Evolutionary conservation across 2,888 invertebrate genomes (phyloP).

Genomic region (Amphipyra tragopoginis): DNA sequence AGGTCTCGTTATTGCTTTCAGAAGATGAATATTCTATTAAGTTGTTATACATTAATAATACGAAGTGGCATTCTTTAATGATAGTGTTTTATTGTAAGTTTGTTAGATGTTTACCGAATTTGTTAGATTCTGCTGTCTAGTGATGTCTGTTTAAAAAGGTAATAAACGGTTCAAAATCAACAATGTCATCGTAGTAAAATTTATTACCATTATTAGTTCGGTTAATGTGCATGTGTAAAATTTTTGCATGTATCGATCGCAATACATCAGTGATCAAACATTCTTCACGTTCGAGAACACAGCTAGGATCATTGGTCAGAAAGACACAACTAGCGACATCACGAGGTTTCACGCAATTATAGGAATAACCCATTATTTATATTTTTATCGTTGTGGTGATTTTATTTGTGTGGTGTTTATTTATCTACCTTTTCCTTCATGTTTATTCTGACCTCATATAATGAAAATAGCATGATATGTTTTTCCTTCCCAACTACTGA

Average conservation of each 20-base stretch:
- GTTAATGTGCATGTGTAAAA: slow-evolving; percentile 73
- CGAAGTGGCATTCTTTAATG: slow-evolving; percentile 63
- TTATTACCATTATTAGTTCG: slow-evolving; percentile 61
- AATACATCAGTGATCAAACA: slow-evolving; percentile 62
- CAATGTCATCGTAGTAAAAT: slow-evolving; percentile 68
- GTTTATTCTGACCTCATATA: slow-evolving; percentile 83
- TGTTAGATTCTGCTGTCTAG: slow-evolving; percentile 71
- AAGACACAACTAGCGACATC: slow-evolving; percentile 66
- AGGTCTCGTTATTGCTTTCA: slow-evolving; percentile 1
- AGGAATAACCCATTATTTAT: slow-evolving; percentile 61
- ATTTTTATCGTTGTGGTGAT: slow-evolving; percentile 69
- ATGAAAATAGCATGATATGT: slow-evolving; percentile 78
- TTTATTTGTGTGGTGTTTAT: slow-evolving; percentile 72
- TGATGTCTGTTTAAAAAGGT: slow-evolving; percentile 73
- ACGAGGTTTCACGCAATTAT: slow-evolving; percentile 64
- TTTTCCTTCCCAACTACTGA: slow-evolving; percentile 68
- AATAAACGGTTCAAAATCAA: slow-evolving; percentile 61
- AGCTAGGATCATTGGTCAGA: slow-evolving; percentile 62
- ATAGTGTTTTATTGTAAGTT: slow-evolving; percentile 45
- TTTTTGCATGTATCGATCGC: slow-evolving; percentile 75
- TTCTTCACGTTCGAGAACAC: slow-evolving; percentile 63
- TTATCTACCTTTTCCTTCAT: slow-evolving; percentile 71
- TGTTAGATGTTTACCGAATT: slow-evolving; percentile 59
- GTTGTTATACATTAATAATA: background rate
- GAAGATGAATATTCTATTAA: too few relatives aligned